Conservation (phyloP, 2,797 vertebrate genomes). For the Eulemur albifrons region DNA sequence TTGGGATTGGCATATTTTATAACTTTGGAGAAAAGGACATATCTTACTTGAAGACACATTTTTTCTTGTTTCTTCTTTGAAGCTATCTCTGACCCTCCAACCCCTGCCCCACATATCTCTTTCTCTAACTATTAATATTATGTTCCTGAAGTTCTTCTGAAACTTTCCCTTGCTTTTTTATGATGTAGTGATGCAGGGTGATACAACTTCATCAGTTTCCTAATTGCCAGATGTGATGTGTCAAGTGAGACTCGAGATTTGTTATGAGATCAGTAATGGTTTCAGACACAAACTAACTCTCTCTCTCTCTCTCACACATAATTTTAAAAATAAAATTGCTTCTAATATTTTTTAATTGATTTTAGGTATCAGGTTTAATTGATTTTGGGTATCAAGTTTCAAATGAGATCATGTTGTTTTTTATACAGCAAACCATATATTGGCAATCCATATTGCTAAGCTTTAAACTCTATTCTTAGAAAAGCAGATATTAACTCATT, state of each 20-base stretch:
- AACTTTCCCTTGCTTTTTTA: conserved; percentile 27
- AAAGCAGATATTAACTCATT: background rate
- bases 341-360: background rate
- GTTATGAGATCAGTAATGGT: background rate
- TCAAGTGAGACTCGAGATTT: background rate
- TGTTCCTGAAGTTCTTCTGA: background rate
- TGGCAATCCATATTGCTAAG: background rate
- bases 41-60: background rate
- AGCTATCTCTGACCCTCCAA: background rate
- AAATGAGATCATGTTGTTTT: background rate
- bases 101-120: background rate
- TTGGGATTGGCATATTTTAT: background rate
- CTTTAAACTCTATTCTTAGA: conserved; percentile 20
- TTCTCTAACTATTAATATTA: background rate
- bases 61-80: background rate
- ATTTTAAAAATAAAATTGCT: background rate
- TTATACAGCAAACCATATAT: background rate
- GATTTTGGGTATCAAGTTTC: conserved; percentile 32
- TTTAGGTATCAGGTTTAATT: conserved; percentile 12
- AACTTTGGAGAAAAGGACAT: background rate
- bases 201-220: background rate
- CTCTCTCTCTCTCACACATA: background rate
- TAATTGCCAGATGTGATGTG: background rate
- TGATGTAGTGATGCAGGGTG: background rate
- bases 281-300: background rate